Base-by-base conservation (phyloP, 2,113 vertebrate species). In the Labrus mixtus region DNA sequence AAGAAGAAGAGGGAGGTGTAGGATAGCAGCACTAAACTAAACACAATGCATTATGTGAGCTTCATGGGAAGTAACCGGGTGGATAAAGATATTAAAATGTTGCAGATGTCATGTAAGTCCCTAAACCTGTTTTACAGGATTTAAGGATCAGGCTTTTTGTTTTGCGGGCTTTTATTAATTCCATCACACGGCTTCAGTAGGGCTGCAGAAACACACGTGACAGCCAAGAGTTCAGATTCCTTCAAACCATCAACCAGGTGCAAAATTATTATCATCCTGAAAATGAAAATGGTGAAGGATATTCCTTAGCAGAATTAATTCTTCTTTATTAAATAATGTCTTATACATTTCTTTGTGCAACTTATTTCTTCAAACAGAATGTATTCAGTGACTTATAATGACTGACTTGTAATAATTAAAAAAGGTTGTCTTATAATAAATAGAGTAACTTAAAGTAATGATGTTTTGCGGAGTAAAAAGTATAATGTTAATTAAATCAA, bases 111-210 rank as follows among this genome's bases (percentile, higher is more conserved):
- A 57, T 62, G 12, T 41, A 39, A 55, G 41, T 25, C 17, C 36
- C 57, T 51, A 22, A 82, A 84, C 78, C 64, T 70, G 73, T 76
- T 78, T 22, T 57, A 29, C 87, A 50, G 67, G 73, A 74, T 82
- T 79, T 23, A 64, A 17, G 43, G 25, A 81, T 65, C 17, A 59
- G 54, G 51, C 17, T 10, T 55, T 76, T 78, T 81, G 61, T 81
- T 83, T 68, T 68, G 20, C 5, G 1, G 65, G 12, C 36, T 53
- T 64, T 57, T 22, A 54, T 62, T 79, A 70, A 85, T 68, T 65
- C 78, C 48, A n/a, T 41, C 50, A 6, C 76, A 82, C 23, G 20
- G 67, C 25, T 45, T 68, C 54, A 69, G 65, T 43, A 77, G 5
- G 16, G 39, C 1, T 36, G 20, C 19, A 56, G 11, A 53, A 8